A percentile compares a stretch with the other conserved stretches of the same genome.
Evolutionary conservation across 1,140 invertebrate genomes (phyloP).

Genomic region (Anthonomus grandis): DNA sequence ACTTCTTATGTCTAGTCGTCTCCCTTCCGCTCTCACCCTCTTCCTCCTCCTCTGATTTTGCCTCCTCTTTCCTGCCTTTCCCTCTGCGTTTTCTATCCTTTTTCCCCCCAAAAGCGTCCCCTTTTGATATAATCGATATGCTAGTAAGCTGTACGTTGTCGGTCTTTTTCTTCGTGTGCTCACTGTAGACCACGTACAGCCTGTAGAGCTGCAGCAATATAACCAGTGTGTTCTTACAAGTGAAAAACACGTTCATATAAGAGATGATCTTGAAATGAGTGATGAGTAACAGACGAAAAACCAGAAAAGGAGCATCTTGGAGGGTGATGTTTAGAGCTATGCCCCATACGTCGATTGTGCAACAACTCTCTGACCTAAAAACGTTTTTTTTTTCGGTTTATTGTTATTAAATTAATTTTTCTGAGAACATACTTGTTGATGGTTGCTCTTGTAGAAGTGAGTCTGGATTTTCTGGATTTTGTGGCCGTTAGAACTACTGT

Average conservation of each 20-base stretch:
- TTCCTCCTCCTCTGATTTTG: background rate
- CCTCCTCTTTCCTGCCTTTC: constrained; percentile 13
- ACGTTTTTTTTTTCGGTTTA: background rate
- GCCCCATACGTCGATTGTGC: constrained; percentile 80
- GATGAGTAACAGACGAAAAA: constrained; percentile 78
- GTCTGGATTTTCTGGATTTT: constrained; percentile 69
- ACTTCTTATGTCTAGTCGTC: constrained; percentile 26
- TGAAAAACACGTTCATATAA: constrained; percentile 93
- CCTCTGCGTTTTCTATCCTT: constrained; percentile 11
- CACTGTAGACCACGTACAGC: constrained; percentile 73
- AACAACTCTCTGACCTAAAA: constrained; percentile 61
- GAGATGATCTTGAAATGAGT: constrained; percentile 82
- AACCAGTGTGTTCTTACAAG: constrained; percentile 84
- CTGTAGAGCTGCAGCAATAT: constrained; percentile 82
- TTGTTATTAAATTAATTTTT: constrained; percentile 9
- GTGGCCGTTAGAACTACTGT: constrained; percentile 86
- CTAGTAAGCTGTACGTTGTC: constrained; percentile 42
- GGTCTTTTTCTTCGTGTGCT: constrained; percentile 56
- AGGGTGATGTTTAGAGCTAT: constrained; percentile 73
- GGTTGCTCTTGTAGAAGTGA: constrained; percentile 54
- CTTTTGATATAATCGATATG: constrained; percentile 60
- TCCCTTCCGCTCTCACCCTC: constrained; percentile 24
- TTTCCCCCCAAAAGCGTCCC: constrained; percentile 43
- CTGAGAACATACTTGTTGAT: constrained; percentile 45
- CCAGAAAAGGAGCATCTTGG: constrained; percentile 82